A percentile compares a stretch with the other conserved stretches of the same genome.
Conservation (phyloP, 2,113 vertebrate species). For the Anhinga anhinga region DNA sequence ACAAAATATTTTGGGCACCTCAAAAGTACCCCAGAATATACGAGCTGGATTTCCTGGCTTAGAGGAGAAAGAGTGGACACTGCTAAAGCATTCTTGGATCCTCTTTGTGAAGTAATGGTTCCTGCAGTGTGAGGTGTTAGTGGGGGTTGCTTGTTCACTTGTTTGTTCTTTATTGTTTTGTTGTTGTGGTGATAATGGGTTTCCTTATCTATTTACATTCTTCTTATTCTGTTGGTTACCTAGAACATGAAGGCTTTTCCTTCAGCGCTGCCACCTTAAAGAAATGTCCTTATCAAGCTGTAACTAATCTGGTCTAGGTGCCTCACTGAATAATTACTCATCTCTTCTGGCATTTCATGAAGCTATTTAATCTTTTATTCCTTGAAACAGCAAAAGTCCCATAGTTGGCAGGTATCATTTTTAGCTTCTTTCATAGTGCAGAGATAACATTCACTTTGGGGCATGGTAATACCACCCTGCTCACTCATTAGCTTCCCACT, state of each 20-base stretch:
- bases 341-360: slow-evolving; percentile 37
- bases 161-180: background rate
- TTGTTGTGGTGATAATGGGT: background rate
- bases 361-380: slow-evolving; percentile 23
- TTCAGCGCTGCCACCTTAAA: background rate
- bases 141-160: background rate
- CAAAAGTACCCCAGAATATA: background rate
- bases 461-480: slow-evolving; percentile 24
- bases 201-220: background rate
- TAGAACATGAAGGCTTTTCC: background rate
- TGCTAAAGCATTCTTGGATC: background rate
- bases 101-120: background rate
- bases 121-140: background rate
- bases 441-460: slow-evolving; percentile 1
- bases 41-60: background rate
- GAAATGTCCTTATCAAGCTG: background rate
- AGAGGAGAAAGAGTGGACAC: background rate
- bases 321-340: slow-evolving; percentile 22
- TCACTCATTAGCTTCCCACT: slow-evolving; percentile 40
- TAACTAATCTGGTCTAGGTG: background rate
- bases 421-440: slow-evolving; percentile 27
- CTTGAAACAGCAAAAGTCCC: background rate
- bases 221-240: background rate
- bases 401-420: slow-evolving; percentile 36
- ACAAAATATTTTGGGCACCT: background rate